Percentiles rank a stretch among this genome's conserved stretches.
These are phyloP conservation scores for Amazona ochrocephala DNA, from an alignment of 2,797 vertebrate species.

Conservation along the genomic window DNA sequence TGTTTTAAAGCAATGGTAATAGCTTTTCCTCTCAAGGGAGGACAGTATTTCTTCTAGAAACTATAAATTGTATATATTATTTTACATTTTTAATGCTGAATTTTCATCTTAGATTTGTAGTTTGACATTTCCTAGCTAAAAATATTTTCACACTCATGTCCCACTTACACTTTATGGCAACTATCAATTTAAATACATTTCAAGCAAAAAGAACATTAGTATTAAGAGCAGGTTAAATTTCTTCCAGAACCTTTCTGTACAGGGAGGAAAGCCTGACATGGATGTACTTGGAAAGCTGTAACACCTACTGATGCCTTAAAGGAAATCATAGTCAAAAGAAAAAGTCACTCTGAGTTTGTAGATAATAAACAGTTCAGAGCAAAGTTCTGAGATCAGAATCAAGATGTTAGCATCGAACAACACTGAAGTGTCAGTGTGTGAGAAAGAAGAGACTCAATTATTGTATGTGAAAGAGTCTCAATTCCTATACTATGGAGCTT, in stretches of 20 bases:
- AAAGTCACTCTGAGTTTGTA: neutral
- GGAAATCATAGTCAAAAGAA: neutral
- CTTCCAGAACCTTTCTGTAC: neutral
- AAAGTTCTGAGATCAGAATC: neutral
- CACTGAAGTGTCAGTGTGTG: neutral
- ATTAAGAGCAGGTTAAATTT: slow-evolving; percentile 23
- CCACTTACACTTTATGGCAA: neutral
- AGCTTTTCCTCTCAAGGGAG: neutral
- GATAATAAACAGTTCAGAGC: neutral
- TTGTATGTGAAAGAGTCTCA: neutral
- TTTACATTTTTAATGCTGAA: slow-evolving; percentile 9
- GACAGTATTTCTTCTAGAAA: neutral
- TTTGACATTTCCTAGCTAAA: neutral
- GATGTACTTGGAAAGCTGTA: neutral
- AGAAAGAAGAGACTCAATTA: neutral
- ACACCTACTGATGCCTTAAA: neutral
- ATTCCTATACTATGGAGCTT: neutral
- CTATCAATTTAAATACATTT: slow-evolving; percentile 15
- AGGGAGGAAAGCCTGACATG: neutral
- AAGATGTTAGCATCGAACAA: neutral
- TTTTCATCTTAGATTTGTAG: neutral
- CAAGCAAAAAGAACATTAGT: neutral
- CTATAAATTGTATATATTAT: neutral
- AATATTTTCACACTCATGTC: slow-evolving; percentile 23
- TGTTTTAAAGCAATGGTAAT: slow-evolving; percentile 6